A percentile compares a stretch with the other conserved stretches of the same genome.
Evolutionary conservation across 2,888 invertebrate species (phyloP).

Genomic region (Tuberolachnus salignus): DNA sequence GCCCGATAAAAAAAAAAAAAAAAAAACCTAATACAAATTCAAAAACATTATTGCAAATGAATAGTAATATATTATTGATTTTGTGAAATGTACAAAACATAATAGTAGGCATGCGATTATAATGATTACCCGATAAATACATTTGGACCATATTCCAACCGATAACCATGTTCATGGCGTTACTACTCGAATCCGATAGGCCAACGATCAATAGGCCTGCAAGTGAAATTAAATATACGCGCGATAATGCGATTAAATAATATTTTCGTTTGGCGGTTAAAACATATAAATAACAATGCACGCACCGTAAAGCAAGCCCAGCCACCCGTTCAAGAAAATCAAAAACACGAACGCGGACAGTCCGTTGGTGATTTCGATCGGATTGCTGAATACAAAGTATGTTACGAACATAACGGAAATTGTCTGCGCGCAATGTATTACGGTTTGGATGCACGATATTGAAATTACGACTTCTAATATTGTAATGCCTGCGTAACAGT

Average conservation of each 20-base stretch:
- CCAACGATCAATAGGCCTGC: constrained; percentile 36
- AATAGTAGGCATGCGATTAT: too few species aligned
- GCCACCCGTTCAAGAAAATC: constrained; percentile 14
- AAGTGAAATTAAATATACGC: not conserved
- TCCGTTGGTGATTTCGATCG: constrained; percentile 34
- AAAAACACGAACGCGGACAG: constrained; percentile 1
- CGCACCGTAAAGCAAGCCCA: constrained; percentile 36
- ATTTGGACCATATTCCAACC: constrained; percentile 39
- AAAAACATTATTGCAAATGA: not conserved
- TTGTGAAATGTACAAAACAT: too few species aligned
- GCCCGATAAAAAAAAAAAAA: not conserved
- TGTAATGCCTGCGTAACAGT: constrained; percentile 28
- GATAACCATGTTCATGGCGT: constrained; percentile 24
- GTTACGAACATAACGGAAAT: constrained; percentile 34
- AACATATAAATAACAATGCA: too few species aligned
- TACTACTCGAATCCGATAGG: constrained; percentile 2
- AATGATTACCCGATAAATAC: constrained; percentile 33
- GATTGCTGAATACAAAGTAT: constrained; percentile 29
- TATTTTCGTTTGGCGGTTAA: not conserved
- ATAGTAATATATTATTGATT: too few species aligned
- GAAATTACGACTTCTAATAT: constrained; percentile 38
- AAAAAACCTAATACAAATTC: not conserved
- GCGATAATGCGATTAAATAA: not conserved
- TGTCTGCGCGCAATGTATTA: constrained; percentile 20
- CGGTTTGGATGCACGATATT: constrained; percentile 33